Conservation (phyloP, 2,797 vertebrate species). For the Distichodus sexfasciatus region DNA sequence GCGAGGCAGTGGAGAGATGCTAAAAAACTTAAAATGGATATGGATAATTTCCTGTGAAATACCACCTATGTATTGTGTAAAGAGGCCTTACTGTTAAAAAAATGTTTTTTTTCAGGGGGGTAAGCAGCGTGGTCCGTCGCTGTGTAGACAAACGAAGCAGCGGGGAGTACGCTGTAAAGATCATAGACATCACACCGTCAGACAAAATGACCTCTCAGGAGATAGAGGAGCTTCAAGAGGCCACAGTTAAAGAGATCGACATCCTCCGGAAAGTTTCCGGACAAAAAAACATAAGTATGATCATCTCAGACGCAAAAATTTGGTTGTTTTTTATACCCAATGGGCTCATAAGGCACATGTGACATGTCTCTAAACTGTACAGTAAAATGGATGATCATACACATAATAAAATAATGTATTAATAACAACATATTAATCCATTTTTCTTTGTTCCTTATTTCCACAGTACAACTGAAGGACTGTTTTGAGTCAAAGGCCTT, state of each 20-base stretch:
- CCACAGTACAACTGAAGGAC: conserved; percentile 92
- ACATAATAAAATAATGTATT: too few relatives aligned
- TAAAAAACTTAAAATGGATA: too few relatives aligned
- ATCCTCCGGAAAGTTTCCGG: conserved; percentile 91
- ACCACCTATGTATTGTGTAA: too few relatives aligned
- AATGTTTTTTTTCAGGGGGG: conserved; percentile 76
- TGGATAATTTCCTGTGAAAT: too few relatives aligned
- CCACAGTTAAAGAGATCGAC: conserved; percentile 92
- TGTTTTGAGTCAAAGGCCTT: conserved; percentile 92
- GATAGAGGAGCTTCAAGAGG: conserved; percentile 83
- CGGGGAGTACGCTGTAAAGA: conserved; percentile 91
- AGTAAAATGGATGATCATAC: too few relatives aligned
- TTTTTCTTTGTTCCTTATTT: conserved; percentile 63
- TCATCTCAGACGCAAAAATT: not conserved
- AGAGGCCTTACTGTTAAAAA: not conserved
- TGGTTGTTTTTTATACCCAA: too few relatives aligned
- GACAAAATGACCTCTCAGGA: conserved; percentile 83
- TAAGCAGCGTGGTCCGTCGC: conserved; percentile 93
- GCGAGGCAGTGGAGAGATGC: not conserved
- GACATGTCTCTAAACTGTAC: too few relatives aligned
- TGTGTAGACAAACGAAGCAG: conserved; percentile 83
- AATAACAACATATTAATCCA: too few relatives aligned
- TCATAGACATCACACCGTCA: conserved; percentile 91
- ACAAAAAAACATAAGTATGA: conserved; percentile 90
- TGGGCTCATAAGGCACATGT: not conserved